Conservation (phyloP, 2,888 invertebrate species). For the Osmoderma eremita region DNA sequence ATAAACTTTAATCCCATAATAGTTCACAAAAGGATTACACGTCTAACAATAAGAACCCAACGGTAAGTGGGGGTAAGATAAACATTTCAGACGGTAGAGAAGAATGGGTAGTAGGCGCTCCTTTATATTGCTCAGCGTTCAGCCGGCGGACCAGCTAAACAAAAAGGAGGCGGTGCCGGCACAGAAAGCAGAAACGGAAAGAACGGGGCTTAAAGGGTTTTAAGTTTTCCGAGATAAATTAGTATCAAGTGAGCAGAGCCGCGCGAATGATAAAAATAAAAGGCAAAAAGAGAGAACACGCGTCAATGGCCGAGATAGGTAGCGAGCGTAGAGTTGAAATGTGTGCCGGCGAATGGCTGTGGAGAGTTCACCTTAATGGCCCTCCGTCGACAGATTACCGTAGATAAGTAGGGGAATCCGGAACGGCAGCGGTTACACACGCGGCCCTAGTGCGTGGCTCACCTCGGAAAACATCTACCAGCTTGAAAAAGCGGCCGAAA, state of each 20-base stretch:
- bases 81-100: no score
- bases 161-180: neutral
- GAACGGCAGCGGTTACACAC: neutral
- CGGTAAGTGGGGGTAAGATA: no score
- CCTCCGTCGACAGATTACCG: conserved; percentile 31
- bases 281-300: neutral
- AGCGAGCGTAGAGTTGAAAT: neutral
- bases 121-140: neutral
- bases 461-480: conserved; percentile 6
- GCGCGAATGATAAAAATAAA: conserved; percentile 29
- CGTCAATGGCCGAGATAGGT: conserved; percentile 13
- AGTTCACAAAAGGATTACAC: no score
- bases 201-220: conserved; percentile 26
- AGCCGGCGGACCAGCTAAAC: neutral
- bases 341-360: conserved; percentile 3
- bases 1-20: no score
- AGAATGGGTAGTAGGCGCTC: no score
- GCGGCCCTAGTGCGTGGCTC: conserved; percentile 7
- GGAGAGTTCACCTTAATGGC: conserved; percentile 28
- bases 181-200: conserved; percentile 9
- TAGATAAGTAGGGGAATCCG: conserved; percentile 22
- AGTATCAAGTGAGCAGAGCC: conserved; percentile 26
- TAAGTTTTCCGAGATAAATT: conserved; percentile 32
- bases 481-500: conserved; percentile 6
- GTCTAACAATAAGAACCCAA: no score